Base-by-base conservation (phyloP, 2,113 vertebrate species). In the Natator depressus region DNA sequence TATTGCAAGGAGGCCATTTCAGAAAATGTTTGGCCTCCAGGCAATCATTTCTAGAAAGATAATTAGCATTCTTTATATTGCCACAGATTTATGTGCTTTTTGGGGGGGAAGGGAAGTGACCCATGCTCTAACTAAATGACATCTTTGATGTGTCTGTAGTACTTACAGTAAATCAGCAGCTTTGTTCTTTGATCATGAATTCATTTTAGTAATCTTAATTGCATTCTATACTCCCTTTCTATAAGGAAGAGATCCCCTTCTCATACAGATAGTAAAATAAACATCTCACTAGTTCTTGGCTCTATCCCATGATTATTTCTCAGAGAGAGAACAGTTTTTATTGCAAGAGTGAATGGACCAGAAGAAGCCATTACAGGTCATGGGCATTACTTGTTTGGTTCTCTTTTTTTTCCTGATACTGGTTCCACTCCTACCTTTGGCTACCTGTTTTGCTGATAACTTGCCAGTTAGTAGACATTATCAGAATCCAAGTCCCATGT, bases 401-500 rank as follows among this genome's bases (percentile, higher is more conserved):
- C 8, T 7, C 76, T 14, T 24, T 6, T 55, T 2, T 24, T 7
- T 55, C 35, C 80, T 5, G 29, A n/a, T 51, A 10, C 19, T 89
- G 54, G 38, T n/a, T 80, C 29, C 3, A 12, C 14, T 89, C 27
- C 3, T 91, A 47, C 79, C 55, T 85, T 93, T 95, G 93, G 87
- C 84, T 96, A 94, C 95, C 88, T 96, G 57, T 91, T 91, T 82
- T 84, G 84, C 47, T 42, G 14, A n/a, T 62, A 78, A 75, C 91
- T 96, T 92, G 87, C 89, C 89, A 80, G 9, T 84, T 87, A 94
- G 55, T 80, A 94, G 49, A 62, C 14, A 80, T 57, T 46, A n/a
- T 85, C 57, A 82, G 57, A 93, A 96, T 88, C 79, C 46, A 91
- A 79, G 49, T 84, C 76, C 55, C 62, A 2, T 65, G 83, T 85